A percentile compares a stretch with the other conserved stretches of the same genome.
phyloP scores from a whole-genome alignment of 2,888 invertebrate species.

The Pelosia muscerda region DNA sequence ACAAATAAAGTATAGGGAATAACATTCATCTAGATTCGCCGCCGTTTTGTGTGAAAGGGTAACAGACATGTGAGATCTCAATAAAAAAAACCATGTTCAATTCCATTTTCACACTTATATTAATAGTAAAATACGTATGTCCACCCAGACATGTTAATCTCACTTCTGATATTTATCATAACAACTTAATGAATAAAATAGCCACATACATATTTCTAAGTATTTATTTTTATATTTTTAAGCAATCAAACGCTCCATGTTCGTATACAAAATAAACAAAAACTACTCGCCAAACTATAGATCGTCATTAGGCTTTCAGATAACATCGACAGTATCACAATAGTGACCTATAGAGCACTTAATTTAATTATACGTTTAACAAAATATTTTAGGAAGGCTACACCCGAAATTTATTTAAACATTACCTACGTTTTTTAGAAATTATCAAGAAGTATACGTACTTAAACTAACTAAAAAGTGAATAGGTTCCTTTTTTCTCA shows the following conservation, averaged over 20 bases:
- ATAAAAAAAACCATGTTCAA: no score
- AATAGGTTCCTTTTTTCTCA: no score
- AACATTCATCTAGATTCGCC: no score
- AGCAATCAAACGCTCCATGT: not conserved
- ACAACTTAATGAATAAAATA: not conserved
- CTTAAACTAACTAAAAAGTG: no score
- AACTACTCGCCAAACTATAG: not conserved
- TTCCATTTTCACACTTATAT: not conserved
- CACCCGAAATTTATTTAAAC: not conserved
- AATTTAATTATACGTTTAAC: conserved; percentile 4
- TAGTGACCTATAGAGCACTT: conserved; percentile 1
- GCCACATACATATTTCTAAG: not conserved
- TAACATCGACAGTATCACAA: not conserved
- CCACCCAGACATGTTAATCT: not conserved
- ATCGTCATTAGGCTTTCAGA: not conserved
- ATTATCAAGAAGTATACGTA: not conserved
- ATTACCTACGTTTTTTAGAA: no score
- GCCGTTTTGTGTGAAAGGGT: not conserved
- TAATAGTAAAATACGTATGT: no score
- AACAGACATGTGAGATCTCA: no score
- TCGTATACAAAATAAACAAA: not conserved
- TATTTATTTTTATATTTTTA: not conserved
- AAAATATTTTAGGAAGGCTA: not conserved
- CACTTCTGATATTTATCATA: not conserved
- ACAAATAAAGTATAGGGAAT: no score